Evolutionary conservation across 2,888 invertebrate species (phyloP).

Genomic region (Drosophila antonietae): DNA sequence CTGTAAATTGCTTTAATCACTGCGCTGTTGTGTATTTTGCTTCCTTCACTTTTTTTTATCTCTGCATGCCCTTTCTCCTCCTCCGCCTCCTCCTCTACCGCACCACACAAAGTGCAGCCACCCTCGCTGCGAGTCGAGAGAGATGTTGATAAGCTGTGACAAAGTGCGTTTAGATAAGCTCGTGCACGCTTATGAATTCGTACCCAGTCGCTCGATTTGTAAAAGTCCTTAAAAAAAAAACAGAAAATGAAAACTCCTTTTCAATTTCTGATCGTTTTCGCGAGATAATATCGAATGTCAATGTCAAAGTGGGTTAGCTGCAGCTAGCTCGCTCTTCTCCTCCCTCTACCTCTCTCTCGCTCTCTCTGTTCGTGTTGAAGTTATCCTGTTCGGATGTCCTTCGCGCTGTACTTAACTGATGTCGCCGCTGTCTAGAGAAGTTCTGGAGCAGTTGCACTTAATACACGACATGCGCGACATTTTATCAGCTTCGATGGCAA

Average conservation of each 20-base stretch:
- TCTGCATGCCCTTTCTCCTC: neutral
- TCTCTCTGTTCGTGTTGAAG: slow-evolving; percentile 19
- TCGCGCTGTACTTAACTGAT: slow-evolving; percentile 63
- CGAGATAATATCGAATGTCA: slow-evolving; percentile 75
- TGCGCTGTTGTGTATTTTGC: slow-evolving; percentile 37
- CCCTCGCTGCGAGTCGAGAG: slow-evolving; percentile 13
- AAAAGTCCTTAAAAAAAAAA: slow-evolving; percentile 54
- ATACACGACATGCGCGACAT: slow-evolving; percentile 62
- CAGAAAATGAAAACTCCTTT: slow-evolving; percentile 64
- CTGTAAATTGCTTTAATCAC: slow-evolving; percentile 79
- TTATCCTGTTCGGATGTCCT: slow-evolving; percentile 36
- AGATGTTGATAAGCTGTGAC: slow-evolving; percentile 80
- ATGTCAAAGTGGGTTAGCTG: slow-evolving; percentile 61
- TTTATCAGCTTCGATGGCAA: slow-evolving; percentile 64
- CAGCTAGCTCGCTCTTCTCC: neutral
- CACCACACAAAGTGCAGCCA: neutral
- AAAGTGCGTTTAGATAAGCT: slow-evolving; percentile 69
- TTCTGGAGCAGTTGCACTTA: slow-evolving; percentile 58
- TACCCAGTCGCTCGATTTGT: slow-evolving; percentile 34
- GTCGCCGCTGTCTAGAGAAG: slow-evolving; percentile 34
- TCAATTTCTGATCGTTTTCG: slow-evolving; percentile 76
- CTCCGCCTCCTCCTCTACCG: neutral
- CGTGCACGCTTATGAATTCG: slow-evolving; percentile 34
- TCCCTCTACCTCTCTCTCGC: neutral
- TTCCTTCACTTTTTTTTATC: neutral